A percentile compares a stretch with the other conserved stretches of the same genome.
phyloP scores from a whole-genome alignment of 2,888 invertebrate species.

The Campoplex nolae region DNA sequence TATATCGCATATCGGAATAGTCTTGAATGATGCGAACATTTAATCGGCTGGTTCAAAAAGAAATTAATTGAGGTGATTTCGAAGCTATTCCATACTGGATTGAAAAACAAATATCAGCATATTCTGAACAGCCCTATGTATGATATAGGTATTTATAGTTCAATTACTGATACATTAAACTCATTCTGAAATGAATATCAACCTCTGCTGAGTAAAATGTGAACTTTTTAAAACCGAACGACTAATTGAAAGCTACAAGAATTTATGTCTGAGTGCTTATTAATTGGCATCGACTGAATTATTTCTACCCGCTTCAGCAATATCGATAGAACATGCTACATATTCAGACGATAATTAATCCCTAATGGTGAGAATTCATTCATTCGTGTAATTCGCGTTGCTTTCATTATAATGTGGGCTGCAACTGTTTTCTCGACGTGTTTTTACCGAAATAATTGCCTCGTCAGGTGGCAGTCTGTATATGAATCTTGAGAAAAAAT shows the following conservation, averaged over 20 bases:
- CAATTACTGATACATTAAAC: not conserved
- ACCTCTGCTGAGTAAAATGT: not conserved
- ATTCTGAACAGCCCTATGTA: no score
- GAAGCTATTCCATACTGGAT: not conserved
- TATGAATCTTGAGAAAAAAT: not conserved
- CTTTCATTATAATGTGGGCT: not conserved
- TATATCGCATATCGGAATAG: not conserved
- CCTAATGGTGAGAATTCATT: not conserved
- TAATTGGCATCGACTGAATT: slow-evolving; percentile 2
- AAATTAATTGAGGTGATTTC: not conserved
- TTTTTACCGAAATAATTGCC: not conserved
- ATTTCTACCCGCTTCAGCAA: not conserved
- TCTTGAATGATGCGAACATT: not conserved
- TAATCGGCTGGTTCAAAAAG: not conserved
- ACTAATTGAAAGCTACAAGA: not conserved
- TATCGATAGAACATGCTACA: not conserved
- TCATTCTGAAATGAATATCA: not conserved
- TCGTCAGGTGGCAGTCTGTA: not conserved
- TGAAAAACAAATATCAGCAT: not conserved
- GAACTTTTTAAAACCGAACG: not conserved
- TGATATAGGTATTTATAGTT: not conserved
- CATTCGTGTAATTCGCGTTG: not conserved
- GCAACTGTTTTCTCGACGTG: not conserved
- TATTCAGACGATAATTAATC: slow-evolving; percentile 1
- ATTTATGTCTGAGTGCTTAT: not conserved